phyloP scores from a whole-genome alignment of 2,888 invertebrate genomes.

The Laothoe populi region DNA sequence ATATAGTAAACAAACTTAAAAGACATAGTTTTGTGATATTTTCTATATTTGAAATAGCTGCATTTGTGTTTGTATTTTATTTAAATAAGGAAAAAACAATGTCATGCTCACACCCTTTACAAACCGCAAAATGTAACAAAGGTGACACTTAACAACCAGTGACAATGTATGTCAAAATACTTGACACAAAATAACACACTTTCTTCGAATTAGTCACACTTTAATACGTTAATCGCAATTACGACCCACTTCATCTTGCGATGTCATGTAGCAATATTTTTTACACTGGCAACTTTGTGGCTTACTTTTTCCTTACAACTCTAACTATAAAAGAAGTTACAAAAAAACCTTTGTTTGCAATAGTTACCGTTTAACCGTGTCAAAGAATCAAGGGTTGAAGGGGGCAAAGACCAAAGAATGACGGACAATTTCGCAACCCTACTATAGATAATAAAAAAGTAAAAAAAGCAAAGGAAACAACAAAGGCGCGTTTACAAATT shows the following conservation, averaged over 20 bases:
- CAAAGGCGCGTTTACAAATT: slow-evolving; percentile 76
- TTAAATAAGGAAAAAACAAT: neutral
- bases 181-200: slow-evolving; percentile 49
- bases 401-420: slow-evolving; percentile 74
- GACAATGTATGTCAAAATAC: slow-evolving; percentile 55
- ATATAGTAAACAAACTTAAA: too few relatives aligned
- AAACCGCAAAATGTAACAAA: slow-evolving; percentile 13
- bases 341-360: slow-evolving; percentile 20
- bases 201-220: slow-evolving; percentile 57
- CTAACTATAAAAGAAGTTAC: neutral
- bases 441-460: slow-evolving; percentile 60
- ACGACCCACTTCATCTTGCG: slow-evolving; percentile 56
- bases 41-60: neutral
- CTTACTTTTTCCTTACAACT: slow-evolving; percentile 33
- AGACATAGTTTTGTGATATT: too few relatives aligned
- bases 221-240: slow-evolving; percentile 60
- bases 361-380: slow-evolving; percentile 58
- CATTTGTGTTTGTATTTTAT: neutral
- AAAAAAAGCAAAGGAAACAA: slow-evolving; percentile 49
- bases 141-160: slow-evolving; percentile 36
- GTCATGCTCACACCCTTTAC: neutral
- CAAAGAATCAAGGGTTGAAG: slow-evolving; percentile 59
- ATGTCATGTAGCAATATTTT: slow-evolving; percentile 36
- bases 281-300: slow-evolving; percentile 35
- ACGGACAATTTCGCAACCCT: slow-evolving; percentile 67